These are phyloP conservation scores for Pollenia angustigena DNA, from an alignment of 2,888 invertebrate species.

Conservation along the genomic window DNA sequence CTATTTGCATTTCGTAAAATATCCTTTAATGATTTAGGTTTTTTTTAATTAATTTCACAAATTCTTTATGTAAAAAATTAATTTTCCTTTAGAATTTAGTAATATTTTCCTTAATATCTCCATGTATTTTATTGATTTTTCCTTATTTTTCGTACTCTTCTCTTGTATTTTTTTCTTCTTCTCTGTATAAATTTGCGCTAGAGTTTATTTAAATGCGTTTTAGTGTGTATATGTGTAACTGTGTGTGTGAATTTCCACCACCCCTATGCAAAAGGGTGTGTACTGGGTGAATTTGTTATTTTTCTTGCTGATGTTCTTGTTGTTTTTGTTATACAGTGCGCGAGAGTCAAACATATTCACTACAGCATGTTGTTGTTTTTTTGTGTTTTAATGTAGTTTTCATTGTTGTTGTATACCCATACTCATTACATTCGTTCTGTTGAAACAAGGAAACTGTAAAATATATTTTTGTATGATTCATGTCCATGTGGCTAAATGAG, in stretches of 20 bases:
- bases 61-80: background rate
- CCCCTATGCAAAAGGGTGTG: constrained; percentile 74
- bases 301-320: constrained; percentile 29
- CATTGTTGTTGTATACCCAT: constrained; percentile 31
- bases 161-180: constrained; percentile 17
- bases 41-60: background rate
- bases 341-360: constrained; percentile 26
- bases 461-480: constrained; percentile 68
- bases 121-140: constrained; percentile 68
- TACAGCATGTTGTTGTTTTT: constrained; percentile 15
- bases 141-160: constrained; percentile 54
- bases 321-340: constrained; percentile 12
- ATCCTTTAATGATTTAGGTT: background rate
- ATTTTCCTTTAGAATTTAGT: constrained; percentile 23
- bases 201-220: constrained; percentile 29
- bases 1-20: background rate
- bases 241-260: constrained; percentile 49
- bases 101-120: constrained; percentile 42
- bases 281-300: constrained; percentile 71
- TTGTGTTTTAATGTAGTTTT: constrained; percentile 36
- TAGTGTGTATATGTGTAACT: background rate
- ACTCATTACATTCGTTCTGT: constrained; percentile 38
- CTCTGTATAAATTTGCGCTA: constrained; percentile 41
- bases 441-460: constrained; percentile 69
- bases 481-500: constrained; percentile 47